Evolutionary conservation across 2,113 vertebrate genomes (phyloP).

Genomic region (Mustela lutreola): DNA sequence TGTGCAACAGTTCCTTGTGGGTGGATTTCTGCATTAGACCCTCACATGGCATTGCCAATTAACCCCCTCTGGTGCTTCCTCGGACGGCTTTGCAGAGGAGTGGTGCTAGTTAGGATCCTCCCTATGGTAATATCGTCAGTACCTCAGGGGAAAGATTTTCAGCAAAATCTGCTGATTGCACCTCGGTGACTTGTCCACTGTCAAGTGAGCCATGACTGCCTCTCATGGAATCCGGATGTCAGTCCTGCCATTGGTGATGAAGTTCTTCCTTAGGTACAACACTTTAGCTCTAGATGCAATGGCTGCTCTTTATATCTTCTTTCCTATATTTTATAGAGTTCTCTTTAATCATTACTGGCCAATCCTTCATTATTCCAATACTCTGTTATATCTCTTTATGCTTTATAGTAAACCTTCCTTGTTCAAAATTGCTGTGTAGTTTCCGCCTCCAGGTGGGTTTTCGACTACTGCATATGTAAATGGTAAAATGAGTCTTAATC

Average conservation of each 20-base stretch:
- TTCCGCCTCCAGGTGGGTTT: background rate
- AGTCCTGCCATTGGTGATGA: accelerated
- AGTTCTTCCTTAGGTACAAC: background rate
- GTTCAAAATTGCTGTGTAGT: background rate
- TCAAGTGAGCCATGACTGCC: background rate
- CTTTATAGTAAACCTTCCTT: background rate
- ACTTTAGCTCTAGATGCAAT: background rate
- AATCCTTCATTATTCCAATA: background rate
- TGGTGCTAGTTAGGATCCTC: background rate
- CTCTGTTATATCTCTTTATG: background rate
- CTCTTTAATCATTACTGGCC: background rate
- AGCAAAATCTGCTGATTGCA: background rate
- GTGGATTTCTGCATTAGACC: background rate
- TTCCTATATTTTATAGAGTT: background rate
- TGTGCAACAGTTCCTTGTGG: background rate
- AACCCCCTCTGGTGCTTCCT: too few species aligned
- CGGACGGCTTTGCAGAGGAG: background rate
- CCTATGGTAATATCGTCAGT: background rate
- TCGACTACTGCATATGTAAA: background rate
- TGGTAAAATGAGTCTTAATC: background rate
- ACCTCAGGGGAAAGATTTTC: background rate
- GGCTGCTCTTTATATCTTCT: background rate
- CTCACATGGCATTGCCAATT: background rate
- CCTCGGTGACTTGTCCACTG: background rate
- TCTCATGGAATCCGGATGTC: background rate